Evolutionary conservation across 2,888 invertebrate species (phyloP), one percentile per base, ranked within the genome.

Genomic region (Dicycla oo): DNA sequence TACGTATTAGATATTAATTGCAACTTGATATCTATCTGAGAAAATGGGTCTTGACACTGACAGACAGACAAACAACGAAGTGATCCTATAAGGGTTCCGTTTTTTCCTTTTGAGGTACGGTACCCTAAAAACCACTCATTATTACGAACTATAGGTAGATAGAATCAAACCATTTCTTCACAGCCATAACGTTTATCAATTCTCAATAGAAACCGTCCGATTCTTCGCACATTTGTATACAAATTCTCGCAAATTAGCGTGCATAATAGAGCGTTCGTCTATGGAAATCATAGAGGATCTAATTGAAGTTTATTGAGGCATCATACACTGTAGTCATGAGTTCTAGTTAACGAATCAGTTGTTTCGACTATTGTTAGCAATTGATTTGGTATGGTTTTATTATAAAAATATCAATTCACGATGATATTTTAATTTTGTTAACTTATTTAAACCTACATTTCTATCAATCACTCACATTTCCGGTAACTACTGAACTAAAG

Each of bases 281-380:
- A 86, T 90, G 91, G 90, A 90, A 93, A 94, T 94, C 91, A 94
- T 94, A 90, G 91, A 84, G 80, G 62, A 81, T 91, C 94, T 95
- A 95, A 95, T 94, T 92, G 92, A 92, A 88, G 86, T 89, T 94
- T 94, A 95, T 94, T 92, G 92, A 92, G 87, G 86, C 88, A 94
- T 94, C 94, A 94, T 94, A 90, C 92, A 23, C 23, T 69, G 54
- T 82, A 76, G 65, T 84, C 73, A 88, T 81, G 80, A 77, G 75
- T 72, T 78, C 81, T 83, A 75, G 80, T 90, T 89, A 89, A 85
- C 87, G 74, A 81, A 83, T 82, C 81, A 81, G 70, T 86, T 83
- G 61, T 56, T 67, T 64, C 26, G 11, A 57, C n/a, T 60, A 13
- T 56, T 60, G 63, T 78, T 63, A 78, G 30, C n/a, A 23, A 56